Evolutionary conservation across 2,797 vertebrate species (phyloP).

Genomic region (Bovichtus diacanthus): DNA sequence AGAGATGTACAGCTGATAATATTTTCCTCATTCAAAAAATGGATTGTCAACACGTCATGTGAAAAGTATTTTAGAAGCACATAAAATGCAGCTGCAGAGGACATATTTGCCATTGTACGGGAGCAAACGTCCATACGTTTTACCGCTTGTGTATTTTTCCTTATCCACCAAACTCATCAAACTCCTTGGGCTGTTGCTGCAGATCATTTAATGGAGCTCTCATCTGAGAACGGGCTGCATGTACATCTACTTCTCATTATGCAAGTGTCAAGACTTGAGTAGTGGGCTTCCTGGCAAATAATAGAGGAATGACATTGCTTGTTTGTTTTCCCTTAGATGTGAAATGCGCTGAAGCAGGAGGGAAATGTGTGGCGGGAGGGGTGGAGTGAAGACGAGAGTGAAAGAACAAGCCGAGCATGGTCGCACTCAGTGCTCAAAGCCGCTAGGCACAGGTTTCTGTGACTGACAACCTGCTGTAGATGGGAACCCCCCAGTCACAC

Average conservation of each 20-base stretch:
- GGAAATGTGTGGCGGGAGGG: conserved; percentile 41
- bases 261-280: conserved; percentile 75
- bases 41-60: background rate
- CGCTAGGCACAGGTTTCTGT: conserved; percentile 62
- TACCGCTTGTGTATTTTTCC: conserved; percentile 29
- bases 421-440: conserved; percentile 67
- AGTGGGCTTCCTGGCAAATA: conserved; percentile 73
- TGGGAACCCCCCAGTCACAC: conserved; percentile 66
- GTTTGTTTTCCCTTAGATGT: conserved; percentile 76
- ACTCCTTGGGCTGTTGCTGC: conserved; percentile 56
- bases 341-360: conserved; percentile 70
- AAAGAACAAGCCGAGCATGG: conserved; percentile 68
- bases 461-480: conserved; percentile 72
- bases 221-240: conserved; percentile 60
- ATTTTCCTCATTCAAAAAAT: background rate
- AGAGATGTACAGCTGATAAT: background rate
- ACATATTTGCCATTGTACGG: conserved; percentile 15
- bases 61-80: background rate
- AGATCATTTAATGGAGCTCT: conserved; percentile 76
- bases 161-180: conserved; percentile 40
- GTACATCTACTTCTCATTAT: conserved; percentile 80
- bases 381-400: conserved; percentile 38
- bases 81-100: conserved; percentile 16
- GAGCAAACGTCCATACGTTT: conserved; percentile 17
- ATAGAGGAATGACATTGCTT: conserved; percentile 75